Evolutionary conservation across 1,140 invertebrate genomes (phyloP), one percentile per base, ranked within the genome.

Genomic region (Neotoxoptera formosana): DNA sequence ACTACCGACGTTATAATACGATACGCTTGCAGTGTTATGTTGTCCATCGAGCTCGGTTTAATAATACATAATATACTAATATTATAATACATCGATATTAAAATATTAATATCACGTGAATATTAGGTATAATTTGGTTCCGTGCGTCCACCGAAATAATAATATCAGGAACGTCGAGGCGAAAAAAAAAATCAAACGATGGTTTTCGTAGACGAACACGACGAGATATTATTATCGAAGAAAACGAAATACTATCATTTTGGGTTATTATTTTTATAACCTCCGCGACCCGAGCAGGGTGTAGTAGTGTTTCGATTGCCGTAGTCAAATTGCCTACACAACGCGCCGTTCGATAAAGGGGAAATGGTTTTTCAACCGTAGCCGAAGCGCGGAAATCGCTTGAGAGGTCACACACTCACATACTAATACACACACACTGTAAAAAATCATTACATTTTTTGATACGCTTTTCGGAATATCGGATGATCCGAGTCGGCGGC

Each of bases 321-420:
- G 60, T 76, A 76, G 60, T 76, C n/a, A 76, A 76, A 76, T 76
- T 76, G 60, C 30, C 60, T 76, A 76, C 30, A 76, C 60, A 76
- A 76, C 30, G 60, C 60, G 60, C 60, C 60, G 60, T 76, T 76
- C 60, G 14, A 76, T 76, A 76, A 76, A 6, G 30, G 30, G 6
- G n/a, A 34, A n/a, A 34, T n/a, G 60, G 30, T 76, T 76, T 76
- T 76, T 76, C 60, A 76, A 76, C 60, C n/a, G n/a, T 76, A 76
- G n/a, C n/a, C 14, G 60, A 76, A n/a, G n/a, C 14, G 60, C 7
- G 60, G 60, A 76, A 17, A 76, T n/a, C 30, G 60, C 14, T n/a
- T 20, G 60, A 14, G 11, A 76, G 60, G 60, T 76, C 60, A 76
- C 60, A 76, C 2, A 76, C n/a, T 41, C 41, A 41, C 41, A 41